Percentiles rank a stretch among this genome's conserved stretches.
Evolutionary conservation across 2,888 invertebrate species (phyloP).

Genomic region (Lasioglossum oenotherae): DNA sequence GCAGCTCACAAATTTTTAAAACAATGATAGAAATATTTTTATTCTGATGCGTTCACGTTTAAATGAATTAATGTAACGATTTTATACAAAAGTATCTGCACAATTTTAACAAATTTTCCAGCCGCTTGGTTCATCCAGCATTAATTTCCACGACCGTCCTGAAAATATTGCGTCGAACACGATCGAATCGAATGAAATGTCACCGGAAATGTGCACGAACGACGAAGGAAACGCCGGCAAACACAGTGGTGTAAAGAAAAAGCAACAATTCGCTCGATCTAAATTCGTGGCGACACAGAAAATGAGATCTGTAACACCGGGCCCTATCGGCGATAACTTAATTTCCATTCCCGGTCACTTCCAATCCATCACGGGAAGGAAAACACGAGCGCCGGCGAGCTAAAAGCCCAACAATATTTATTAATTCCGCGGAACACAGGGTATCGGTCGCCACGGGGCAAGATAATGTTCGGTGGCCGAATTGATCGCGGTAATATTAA

Average conservation of each 20-base stretch:
- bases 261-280: neutral
- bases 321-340: constrained; percentile 12
- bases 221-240: neutral
- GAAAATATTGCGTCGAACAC: neutral
- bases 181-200: neutral
- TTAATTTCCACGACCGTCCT: neutral
- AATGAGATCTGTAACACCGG: neutral
- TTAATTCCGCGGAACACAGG: constrained; percentile 21
- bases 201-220: neutral
- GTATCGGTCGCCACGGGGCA: constrained; percentile 4
- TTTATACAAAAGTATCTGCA: neutral
- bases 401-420: constrained; percentile 9
- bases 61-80: neutral
- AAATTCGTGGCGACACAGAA: neutral
- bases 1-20: too few relatives aligned
- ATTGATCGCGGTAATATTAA: constrained; percentile 56
- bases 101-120: neutral
- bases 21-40: too few relatives aligned
- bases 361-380: neutral
- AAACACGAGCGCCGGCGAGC: neutral
- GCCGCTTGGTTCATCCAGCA: neutral
- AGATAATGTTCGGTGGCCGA: constrained; percentile 40
- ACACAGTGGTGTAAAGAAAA: neutral
- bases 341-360: constrained; percentile 9
- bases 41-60: too few relatives aligned